Conservation (phyloP, 2,888 invertebrate genomes). For the Pomacea canaliculata region DNA sequence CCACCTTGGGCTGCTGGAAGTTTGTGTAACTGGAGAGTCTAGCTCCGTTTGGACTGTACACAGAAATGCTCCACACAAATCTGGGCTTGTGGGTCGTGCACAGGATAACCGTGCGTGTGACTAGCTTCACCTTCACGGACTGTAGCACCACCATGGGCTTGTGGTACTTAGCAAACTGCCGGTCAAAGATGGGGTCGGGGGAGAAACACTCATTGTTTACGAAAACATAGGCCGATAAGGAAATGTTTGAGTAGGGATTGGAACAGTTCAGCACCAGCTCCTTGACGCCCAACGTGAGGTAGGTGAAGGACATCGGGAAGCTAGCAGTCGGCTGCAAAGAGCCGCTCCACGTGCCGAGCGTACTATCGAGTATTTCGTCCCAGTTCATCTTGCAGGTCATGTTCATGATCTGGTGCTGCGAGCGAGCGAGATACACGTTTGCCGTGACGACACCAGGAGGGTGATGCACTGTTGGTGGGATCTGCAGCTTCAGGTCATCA, state of each 20-base stretch:
- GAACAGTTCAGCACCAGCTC: not conserved
- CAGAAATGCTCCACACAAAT: not conserved
- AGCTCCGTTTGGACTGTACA: not conserved
- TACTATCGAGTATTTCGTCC: not conserved
- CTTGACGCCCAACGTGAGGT: not conserved
- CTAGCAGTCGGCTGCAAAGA: not conserved
- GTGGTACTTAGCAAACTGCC: not conserved
- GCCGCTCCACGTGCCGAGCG: not conserved
- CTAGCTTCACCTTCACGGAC: not conserved
- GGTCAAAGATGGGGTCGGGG: constrained; percentile 1
- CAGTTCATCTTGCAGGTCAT: constrained; percentile 1
- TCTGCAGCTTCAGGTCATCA: not conserved
- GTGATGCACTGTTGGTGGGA: not conserved
- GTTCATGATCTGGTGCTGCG: not conserved
- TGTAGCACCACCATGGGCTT: constrained; percentile 7
- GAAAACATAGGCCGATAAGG: not conserved
- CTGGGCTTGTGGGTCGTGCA: not conserved
- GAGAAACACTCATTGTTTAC: constrained; percentile 1
- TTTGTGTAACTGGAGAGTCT: not conserved
- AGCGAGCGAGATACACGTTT: not conserved
- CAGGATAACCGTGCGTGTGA: constrained; percentile 6
- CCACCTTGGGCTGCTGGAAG: not conserved
- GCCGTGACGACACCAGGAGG: not conserved
- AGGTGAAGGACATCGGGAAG: not conserved
- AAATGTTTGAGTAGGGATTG: not conserved